Evolutionary conservation across 1,140 invertebrate species (phyloP).

Genomic region (Aphelenchoides avenae): DNA sequence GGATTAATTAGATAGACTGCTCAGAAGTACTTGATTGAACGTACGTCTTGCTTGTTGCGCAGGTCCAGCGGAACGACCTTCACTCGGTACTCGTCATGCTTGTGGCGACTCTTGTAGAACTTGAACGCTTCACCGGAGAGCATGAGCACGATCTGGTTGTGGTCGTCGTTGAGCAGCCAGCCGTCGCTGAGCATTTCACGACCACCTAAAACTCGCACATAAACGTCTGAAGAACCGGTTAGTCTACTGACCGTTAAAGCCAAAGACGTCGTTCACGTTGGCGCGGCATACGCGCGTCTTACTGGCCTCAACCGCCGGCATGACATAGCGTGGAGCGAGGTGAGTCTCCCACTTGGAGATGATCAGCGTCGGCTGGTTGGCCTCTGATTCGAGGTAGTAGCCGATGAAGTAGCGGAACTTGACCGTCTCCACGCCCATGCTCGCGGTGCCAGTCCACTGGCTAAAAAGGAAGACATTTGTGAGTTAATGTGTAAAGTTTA

Average conservation of each 20-base stretch:
- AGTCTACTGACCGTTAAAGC: slow-evolving; percentile 54
- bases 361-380: slow-evolving; percentile 35
- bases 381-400: slow-evolving; percentile 51
- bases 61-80: slow-evolving; percentile 52
- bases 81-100: slow-evolving; percentile 40
- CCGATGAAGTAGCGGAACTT: slow-evolving; percentile 59
- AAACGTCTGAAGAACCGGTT: background rate
- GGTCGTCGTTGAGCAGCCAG: slow-evolving; percentile 47
- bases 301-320: slow-evolving; percentile 44
- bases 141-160: slow-evolving; percentile 52
- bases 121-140: slow-evolving; percentile 52
- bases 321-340: slow-evolving; percentile 44
- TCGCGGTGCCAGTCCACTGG: slow-evolving; percentile 36
- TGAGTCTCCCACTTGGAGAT: slow-evolving; percentile 56
- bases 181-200: slow-evolving; percentile 49
- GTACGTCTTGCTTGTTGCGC: slow-evolving; percentile 40
- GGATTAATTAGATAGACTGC: too few species aligned
- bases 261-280: slow-evolving; percentile 55
- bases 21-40: too few species aligned
- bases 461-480: slow-evolving; percentile 30
- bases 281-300: slow-evolving; percentile 47
- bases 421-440: slow-evolving; percentile 29
- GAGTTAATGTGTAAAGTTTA: background rate
- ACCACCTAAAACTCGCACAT: slow-evolving; percentile 41
- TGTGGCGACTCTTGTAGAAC: slow-evolving; percentile 52